Evolutionary conservation across 2,888 invertebrate species (phyloP).

Genomic region (Bembecia ichneumoniformis): DNA sequence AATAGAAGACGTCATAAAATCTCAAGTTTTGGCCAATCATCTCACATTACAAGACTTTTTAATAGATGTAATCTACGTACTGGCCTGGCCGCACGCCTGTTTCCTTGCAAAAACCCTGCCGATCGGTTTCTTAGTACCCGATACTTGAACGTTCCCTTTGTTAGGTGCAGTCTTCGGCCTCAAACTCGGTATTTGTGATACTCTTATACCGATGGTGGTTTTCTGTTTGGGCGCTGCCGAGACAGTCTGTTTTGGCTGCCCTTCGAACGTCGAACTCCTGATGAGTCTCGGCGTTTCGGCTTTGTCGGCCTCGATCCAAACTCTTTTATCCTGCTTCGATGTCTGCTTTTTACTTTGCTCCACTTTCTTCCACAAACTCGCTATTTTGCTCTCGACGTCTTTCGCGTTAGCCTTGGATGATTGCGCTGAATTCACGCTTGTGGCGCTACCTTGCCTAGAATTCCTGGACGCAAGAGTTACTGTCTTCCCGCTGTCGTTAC

Average conservation of each 20-base stretch:
- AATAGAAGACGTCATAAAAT: too few species aligned
- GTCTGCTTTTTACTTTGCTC: conserved; percentile 76
- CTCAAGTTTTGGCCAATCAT: too few species aligned
- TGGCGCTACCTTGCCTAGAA: conserved; percentile 57
- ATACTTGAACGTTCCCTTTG: conserved; percentile 20
- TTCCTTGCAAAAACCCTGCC: conserved; percentile 44
- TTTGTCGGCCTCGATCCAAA: conserved; percentile 70
- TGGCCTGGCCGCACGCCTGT: conserved; percentile 34
- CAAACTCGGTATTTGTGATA: conserved; percentile 59
- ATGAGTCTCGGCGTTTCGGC: conserved; percentile 59
- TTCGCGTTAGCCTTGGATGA: conserved; percentile 67
- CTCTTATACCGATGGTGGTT: conserved; percentile 56
- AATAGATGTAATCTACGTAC: conserved; percentile 19
- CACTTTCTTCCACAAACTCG: conserved; percentile 84
- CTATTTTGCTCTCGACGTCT: conserved; percentile 84
- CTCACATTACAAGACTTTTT: too few species aligned
- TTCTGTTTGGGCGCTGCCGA: conserved; percentile 59
- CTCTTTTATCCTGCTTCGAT: conserved; percentile 71
- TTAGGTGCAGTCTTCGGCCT: conserved; percentile 38
- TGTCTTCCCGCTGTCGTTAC: conserved; percentile 62
- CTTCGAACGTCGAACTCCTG: conserved; percentile 78
- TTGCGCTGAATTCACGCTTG: conserved; percentile 73
- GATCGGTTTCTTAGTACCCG: conserved; percentile 30
- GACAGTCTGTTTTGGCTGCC: conserved; percentile 50
- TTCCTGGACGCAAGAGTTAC: conserved; percentile 45